Percentiles rank a stretch among this genome's conserved stretches.
Evolutionary conservation across 2,797 vertebrate species (phyloP).

Genomic region (Etheostoma nigrum): DNA sequence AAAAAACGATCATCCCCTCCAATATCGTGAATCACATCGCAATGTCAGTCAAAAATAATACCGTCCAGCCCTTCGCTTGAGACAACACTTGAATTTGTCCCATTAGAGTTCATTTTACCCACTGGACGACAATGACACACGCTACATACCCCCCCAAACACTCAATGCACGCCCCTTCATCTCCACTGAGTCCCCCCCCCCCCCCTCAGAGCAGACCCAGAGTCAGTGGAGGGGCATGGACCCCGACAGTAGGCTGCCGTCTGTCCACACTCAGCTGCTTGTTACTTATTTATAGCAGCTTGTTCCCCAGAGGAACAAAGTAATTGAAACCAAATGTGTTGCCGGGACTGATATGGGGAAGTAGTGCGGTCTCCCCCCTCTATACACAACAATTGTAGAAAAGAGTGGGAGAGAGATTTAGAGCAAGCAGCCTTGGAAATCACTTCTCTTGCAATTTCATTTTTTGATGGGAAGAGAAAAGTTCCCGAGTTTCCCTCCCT

Average conservation of each 20-base stretch:
- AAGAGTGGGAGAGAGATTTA: constrained; percentile 8
- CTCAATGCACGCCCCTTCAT: not conserved
- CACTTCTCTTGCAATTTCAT: constrained; percentile 39
- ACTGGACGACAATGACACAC: not conserved
- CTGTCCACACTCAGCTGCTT: constrained; percentile 66
- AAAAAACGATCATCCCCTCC: no score
- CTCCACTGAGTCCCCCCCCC: constrained; percentile 18
- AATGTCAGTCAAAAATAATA: no score
- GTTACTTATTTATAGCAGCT: constrained; percentile 85
- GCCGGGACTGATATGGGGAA: constrained; percentile 60
- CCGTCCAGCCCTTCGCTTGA: no score
- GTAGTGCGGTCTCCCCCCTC: constrained; percentile 13
- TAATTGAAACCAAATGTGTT: constrained; percentile 86
- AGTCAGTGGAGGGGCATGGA: not conserved
- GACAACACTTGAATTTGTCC: no score
- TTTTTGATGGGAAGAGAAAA: constrained; percentile 6
- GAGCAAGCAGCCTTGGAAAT: constrained; percentile 32
- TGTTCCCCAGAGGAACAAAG: constrained; percentile 67
- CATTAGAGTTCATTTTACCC: not conserved
- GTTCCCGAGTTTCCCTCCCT: constrained; percentile 22
- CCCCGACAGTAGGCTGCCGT: constrained; percentile 52
- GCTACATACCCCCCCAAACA: not conserved
- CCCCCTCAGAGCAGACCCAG: not conserved
- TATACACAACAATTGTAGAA: constrained; percentile 18
- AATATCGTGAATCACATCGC: no score